Evolutionary conservation across 2,797 vertebrate species (phyloP).

Genomic region (Chrysocyon brachyurus): DNA sequence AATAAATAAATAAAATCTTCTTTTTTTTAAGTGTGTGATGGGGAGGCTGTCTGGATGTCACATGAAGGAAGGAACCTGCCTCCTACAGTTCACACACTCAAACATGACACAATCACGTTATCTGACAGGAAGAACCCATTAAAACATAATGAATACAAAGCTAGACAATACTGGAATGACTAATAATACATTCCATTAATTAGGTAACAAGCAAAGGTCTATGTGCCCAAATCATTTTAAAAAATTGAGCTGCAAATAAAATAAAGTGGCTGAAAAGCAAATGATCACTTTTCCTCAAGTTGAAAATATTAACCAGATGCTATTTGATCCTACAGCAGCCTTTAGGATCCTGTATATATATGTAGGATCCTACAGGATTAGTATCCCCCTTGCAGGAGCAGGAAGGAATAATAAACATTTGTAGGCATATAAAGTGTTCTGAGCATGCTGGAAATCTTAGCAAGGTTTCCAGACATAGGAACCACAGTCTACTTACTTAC

Average conservation of each 20-base stretch:
- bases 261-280: not conserved
- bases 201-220: not conserved
- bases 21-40: not conserved
- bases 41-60: not conserved
- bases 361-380: not conserved
- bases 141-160: constrained; percentile 30
- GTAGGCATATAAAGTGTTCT: not conserved
- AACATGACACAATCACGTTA: not conserved
- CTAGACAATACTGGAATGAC: not conserved
- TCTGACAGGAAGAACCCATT: not conserved
- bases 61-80: not conserved
- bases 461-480: not conserved
- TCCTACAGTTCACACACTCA: not conserved
- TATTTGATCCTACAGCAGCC: not conserved
- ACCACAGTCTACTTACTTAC: not conserved
- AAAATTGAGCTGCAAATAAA: constrained; percentile 33
- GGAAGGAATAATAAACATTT: not conserved
- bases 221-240: not conserved
- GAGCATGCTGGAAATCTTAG: not conserved
- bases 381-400: not conserved
- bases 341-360: not conserved
- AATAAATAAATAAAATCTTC: too few species aligned
- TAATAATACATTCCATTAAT: not conserved
- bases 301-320: constrained; percentile 20
- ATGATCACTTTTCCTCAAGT: constrained; percentile 40